A percentile compares a stretch with the other conserved stretches of the same genome.
Evolutionary conservation across 2,888 invertebrate species (phyloP).

Genomic region (Morinoia aosen): DNA sequence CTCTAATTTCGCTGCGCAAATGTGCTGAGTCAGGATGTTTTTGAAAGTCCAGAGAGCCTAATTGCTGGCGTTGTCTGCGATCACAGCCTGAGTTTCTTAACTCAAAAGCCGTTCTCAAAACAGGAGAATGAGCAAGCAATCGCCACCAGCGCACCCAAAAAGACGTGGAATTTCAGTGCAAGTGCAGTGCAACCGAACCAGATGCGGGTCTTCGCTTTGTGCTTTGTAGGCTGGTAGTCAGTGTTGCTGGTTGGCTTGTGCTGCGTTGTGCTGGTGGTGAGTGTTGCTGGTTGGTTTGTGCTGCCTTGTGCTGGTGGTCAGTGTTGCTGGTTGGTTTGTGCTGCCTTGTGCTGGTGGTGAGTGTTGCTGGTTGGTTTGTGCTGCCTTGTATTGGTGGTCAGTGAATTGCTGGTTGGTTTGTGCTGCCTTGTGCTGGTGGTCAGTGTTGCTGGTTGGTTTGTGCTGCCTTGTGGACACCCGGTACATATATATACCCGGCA

Average conservation of each 20-base stretch:
- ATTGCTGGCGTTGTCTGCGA: constrained; percentile 48
- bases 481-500: too few species aligned
- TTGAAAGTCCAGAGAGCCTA: constrained; percentile 43
- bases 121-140: constrained; percentile 22
- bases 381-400: too few species aligned
- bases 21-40: constrained; percentile 46
- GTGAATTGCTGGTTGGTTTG: too few species aligned
- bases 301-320: neutral
- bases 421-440: too few species aligned
- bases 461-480: neutral
- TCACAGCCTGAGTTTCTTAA: constrained; percentile 41
- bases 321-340: neutral
- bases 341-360: neutral
- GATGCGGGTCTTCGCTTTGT: neutral
- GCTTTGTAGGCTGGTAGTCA: neutral
- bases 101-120: constrained; percentile 38
- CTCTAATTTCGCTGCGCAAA: constrained; percentile 34
- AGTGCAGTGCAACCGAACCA: neutral
- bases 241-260: neutral
- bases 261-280: neutral
- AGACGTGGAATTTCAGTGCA: neutral
- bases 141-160: neutral
- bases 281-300: neutral
- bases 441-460: neutral
- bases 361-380: neutral